These are phyloP conservation scores for Ariopsis seemanni DNA, from an alignment of 2,113 vertebrate genomes.

Conservation along the genomic window DNA sequence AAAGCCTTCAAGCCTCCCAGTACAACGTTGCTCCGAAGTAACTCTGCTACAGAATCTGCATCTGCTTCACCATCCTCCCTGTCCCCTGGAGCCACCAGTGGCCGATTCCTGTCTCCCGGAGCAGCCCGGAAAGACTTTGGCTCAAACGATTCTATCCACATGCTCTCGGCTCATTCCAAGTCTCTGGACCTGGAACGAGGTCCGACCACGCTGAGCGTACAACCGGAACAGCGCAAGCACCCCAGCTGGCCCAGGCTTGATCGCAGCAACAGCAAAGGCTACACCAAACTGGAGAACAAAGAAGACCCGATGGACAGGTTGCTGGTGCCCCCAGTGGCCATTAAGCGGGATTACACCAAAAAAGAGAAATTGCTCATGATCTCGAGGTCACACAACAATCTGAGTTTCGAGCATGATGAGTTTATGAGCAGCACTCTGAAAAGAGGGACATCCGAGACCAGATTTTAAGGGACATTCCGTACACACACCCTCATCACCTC, in stretches of 20 bases:
- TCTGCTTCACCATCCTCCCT: conserved; percentile 77
- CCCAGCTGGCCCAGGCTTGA: conserved; percentile 96
- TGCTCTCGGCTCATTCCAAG: conserved; percentile 92
- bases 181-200: conserved; percentile 91
- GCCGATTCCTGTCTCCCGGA: conserved; percentile 88
- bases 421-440: conserved; percentile 90
- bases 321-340: conserved; percentile 70
- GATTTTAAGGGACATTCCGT: conserved; percentile 76
- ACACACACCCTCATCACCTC: background rate
- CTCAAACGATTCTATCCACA: conserved; percentile 90
- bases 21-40: conserved; percentile 76
- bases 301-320: conserved; percentile 89
- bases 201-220: conserved; percentile 82
- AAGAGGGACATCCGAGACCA: conserved; percentile 92
- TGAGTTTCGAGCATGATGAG: conserved; percentile 95
- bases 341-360: conserved; percentile 89
- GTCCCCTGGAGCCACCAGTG: conserved; percentile 75
- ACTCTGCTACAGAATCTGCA: conserved; percentile 74
- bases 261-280: conserved; percentile 94
- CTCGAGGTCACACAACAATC: conserved; percentile 95
- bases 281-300: conserved; percentile 90
- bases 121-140: conserved; percentile 89
- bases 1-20: conserved; percentile 77
- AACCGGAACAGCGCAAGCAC: conserved; percentile 90
- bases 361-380: conserved; percentile 99